Evolutionary conservation across 1,140 invertebrate species (phyloP), one percentile per base, ranked within the genome.

Genomic region (Phortica variegata): DNA sequence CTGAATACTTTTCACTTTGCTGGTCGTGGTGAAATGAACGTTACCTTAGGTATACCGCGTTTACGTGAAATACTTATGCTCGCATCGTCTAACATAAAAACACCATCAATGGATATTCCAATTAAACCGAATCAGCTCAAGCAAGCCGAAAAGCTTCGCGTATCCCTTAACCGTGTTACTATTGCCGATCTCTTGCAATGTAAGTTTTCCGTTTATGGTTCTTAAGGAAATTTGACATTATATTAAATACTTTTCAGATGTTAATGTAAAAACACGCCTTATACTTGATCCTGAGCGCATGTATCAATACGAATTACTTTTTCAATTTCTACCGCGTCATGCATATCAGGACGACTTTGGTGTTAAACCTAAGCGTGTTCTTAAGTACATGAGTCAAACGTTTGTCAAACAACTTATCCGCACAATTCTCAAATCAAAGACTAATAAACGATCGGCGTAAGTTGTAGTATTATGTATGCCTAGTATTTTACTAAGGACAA

Each of bases 1-100:
- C 77, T 99, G 53, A 99, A 99, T 68, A 99, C 97, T 26, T 99
- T 99, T 78, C 97, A 99, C 75, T 98, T 98, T 80, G 97, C 97
- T 60, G 97, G 97, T 77, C 86, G 95, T 79, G 95, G 96, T 82
- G 97, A 99, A 78, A 98, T 99, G 95, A 99, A 99, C 77, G 95
- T 99, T 0, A 99, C 97, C 0, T 80, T 99, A 1, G 96, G 93
- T 83, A 98, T 98, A 58, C 97, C 96, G 1, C 84, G 97, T 60
- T 79, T 99, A 2, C 80, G 95, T 65, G 97, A 99, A 83, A 96
- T 99, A 54, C 79, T 99, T 0, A 97, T 98, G 93, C 89, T 91
- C 56, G 95, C 94, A 1, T 91, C 91, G 1, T 86, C 85, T 10
- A 88, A 87, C 37, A 91, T 98, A 12, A 94, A 95, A 77, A 99